These are phyloP conservation scores for Cataglyphis rosenhaueri DNA, from an alignment of 2,888 invertebrate species.

Conservation along the genomic window DNA sequence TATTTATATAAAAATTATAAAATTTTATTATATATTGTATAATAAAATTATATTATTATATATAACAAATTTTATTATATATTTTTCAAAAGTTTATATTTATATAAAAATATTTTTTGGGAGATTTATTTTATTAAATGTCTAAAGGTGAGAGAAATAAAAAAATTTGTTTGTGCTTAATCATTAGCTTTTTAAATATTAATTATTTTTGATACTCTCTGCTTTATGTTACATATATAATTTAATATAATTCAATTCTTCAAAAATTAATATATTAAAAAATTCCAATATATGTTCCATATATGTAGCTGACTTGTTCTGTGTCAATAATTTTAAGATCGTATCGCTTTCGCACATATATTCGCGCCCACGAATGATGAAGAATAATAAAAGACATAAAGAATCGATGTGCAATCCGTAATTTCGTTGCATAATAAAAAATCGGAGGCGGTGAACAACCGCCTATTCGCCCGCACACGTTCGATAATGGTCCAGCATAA, in stretches of 20 bases:
- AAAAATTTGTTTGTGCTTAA: background rate
- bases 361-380: conserved; percentile 30
- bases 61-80: no score
- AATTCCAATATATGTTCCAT: background rate
- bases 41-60: no score
- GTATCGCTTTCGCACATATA: conserved; percentile 18
- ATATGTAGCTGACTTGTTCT: background rate
- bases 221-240: background rate
- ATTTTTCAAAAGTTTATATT: background rate
- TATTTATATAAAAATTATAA: background rate
- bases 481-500: conserved; percentile 26
- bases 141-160: background rate
- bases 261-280: background rate
- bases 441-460: conserved; percentile 42
- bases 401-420: conserved; percentile 27
- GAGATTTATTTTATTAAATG: background rate
- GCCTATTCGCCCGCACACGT: conserved; percentile 13
- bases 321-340: background rate
- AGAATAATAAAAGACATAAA: background rate
- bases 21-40: no score
- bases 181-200: background rate
- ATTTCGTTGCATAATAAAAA: conserved; percentile 49
- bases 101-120: background rate
- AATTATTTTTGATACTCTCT: background rate
- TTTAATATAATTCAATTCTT: background rate